Percentiles rank a stretch among this genome's conserved stretches.
Conservation (phyloP, 2,888 invertebrate species). For the Cryptophagus acutangulus region DNA sequence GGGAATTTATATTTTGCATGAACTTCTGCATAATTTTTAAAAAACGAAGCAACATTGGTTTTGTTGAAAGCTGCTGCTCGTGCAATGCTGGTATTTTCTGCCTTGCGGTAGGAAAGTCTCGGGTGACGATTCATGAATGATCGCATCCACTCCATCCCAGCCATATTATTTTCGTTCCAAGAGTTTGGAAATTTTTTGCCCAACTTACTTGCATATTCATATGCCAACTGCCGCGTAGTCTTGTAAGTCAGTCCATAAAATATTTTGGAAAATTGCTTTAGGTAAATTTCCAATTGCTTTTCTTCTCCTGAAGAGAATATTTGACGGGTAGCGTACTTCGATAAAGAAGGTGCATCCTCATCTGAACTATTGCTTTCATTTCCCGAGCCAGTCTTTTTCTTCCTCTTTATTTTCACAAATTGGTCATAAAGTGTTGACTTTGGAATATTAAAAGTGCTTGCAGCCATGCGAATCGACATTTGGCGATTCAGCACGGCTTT, state of each 20-base stretch:
- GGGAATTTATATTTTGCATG: not conserved
- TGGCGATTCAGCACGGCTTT: too few species aligned
- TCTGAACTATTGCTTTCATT: too few species aligned
- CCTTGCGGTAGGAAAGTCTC: constrained; percentile 17
- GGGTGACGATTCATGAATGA: constrained; percentile 21
- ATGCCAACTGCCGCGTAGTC: not conserved
- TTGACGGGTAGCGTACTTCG: not conserved
- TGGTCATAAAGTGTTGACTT: too few species aligned
- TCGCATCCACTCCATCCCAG: constrained; percentile 21
- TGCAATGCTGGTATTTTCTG: constrained; percentile 13
- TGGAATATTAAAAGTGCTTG: too few species aligned
- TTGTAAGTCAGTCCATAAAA: not conserved
- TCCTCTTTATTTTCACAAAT: too few species aligned
- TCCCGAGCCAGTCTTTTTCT: too few species aligned
- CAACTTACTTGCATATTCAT: not conserved
- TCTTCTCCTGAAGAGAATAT: not conserved
- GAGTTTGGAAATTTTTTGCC: not conserved
- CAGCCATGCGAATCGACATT: too few species aligned
- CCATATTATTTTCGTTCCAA: not conserved
- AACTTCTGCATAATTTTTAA: not conserved
- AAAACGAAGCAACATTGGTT: not conserved
- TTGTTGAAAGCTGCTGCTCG: not conserved
- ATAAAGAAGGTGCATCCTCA: too few species aligned
- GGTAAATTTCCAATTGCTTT: not conserved
- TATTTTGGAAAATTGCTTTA: not conserved